Base-by-base conservation (phyloP, 2,888 invertebrate species). In the Cyaniris semiargus region DNA sequence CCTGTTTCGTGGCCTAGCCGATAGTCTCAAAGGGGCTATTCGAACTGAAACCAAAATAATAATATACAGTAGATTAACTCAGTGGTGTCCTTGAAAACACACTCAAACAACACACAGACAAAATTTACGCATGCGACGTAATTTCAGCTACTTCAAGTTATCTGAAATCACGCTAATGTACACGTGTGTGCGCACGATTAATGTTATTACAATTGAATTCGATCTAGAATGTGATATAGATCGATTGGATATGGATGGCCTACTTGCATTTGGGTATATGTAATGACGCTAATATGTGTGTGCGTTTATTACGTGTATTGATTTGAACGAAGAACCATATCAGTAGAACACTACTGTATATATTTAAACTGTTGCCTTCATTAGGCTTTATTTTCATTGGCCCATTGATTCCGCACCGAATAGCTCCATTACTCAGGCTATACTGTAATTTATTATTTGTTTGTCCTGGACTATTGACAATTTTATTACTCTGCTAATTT, bases 401-500 rank as follows among this genome's bases (percentile, higher is more conserved):
- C 80, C 80, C 80, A 81, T 81, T 80, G 81, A 82, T 79, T 80
- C 79, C 76, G 76, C 76, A 79, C 74, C 48, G 81, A 78, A 85
- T 84, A 79, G 82, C 81, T 80, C 81, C 83, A 83, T 85, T 85
- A 83, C 81, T 82, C 80, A 81, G 77, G 53, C 53, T 53, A 76
- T 75, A 70, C 79, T 80, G 80, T 82, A 84, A 85, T 84, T 83
- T 83, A 85, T 85, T 84, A 81, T 83, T 85, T 84, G 84, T 84
- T 86, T 86, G 84, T 84, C 83, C 74, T 53, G 78, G 78, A 60
- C 71, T 44, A 76, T 75, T 74, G 78, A 76, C 79, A 76, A 75
- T 71, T 78, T 80, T 72, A 71, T 78, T 78, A 31, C 53, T 15
- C 27, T 1, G 18, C 44, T 74, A 48, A 74, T 53, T 53, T 27